phyloP scores from a whole-genome alignment of 2,113 vertebrate species.

The Pachyramphus minor region DNA sequence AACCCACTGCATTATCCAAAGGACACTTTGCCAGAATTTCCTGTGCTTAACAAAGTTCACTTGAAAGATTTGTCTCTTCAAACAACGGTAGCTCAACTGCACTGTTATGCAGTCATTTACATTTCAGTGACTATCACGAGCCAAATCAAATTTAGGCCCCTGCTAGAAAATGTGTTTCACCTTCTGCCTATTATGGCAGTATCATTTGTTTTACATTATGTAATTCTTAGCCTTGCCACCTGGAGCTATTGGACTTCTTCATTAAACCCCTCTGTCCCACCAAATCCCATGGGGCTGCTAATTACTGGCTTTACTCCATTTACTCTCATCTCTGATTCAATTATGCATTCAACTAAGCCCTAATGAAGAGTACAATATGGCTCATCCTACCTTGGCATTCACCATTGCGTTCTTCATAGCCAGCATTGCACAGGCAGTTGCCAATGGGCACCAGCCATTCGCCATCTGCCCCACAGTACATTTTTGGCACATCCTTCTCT shows the following conservation, averaged over 20 bases:
- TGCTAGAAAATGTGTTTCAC: slow-evolving; percentile 60
- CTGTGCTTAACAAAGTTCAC: not conserved
- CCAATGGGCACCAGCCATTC: slow-evolving; percentile 99
- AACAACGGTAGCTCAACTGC: not conserved
- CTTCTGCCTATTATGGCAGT: slow-evolving; percentile 60
- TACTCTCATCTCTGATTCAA: slow-evolving; percentile 79
- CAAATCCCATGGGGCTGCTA: slow-evolving; percentile 78
- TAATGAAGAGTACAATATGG: slow-evolving; percentile 68
- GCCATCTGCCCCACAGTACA: slow-evolving; percentile 98
- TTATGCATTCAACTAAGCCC: slow-evolving; percentile 62
- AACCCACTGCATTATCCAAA: not conserved
- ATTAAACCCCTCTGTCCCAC: slow-evolving; percentile 74
- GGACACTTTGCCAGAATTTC: not conserved
- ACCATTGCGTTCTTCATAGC: slow-evolving; percentile 88
- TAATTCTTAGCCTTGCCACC: slow-evolving; percentile 71
- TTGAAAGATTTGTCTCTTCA: not conserved
- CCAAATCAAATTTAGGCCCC: slow-evolving; percentile 39
- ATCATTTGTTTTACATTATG: slow-evolving; percentile 63
- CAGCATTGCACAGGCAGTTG: slow-evolving; percentile 94
- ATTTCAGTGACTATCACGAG: not conserved
- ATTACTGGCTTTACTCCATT: slow-evolving; percentile 82
- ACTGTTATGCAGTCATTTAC: slow-evolving; percentile 23
- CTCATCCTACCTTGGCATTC: slow-evolving; percentile 92
- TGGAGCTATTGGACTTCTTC: slow-evolving; percentile 73
- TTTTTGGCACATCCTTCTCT: slow-evolving; percentile 97